These are phyloP conservation scores for Thaleichthys pacificus DNA, from an alignment of 2,797 vertebrate species.

Conservation along the genomic window DNA sequence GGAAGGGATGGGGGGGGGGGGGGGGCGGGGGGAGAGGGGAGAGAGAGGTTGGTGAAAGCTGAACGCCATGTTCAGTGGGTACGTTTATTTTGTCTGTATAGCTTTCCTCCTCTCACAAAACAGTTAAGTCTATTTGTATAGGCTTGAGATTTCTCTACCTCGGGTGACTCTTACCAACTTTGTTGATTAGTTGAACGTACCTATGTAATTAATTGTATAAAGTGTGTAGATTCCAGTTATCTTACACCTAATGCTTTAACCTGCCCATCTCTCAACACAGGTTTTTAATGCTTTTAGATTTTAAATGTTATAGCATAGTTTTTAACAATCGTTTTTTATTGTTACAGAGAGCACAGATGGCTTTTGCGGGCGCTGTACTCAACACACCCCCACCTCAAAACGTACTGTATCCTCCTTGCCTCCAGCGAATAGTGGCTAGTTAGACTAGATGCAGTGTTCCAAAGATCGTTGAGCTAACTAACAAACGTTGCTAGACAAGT, in stretches of 20 bases:
- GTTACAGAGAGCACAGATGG: conserved; percentile 62
- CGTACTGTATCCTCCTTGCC: conserved; percentile 72
- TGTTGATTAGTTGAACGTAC: conserved; percentile 85
- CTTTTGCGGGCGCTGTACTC: conserved; percentile 65
- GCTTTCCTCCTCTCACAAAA: conserved; percentile 75
- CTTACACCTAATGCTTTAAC: conserved; percentile 79
- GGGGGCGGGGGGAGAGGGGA: conserved; percentile 16
- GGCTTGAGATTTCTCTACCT: conserved; percentile 92
- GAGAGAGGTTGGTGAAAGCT: conserved; percentile 72
- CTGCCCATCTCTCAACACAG: conserved; percentile 82
- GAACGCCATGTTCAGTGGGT: conserved; percentile 79
- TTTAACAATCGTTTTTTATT: conserved; percentile 63
- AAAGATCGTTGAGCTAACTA: conserved; percentile 80
- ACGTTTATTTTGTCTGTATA: conserved; percentile 79
- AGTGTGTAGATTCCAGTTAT: conserved; percentile 80
- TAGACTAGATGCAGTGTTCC: conserved; percentile 74
- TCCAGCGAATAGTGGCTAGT: conserved; percentile 67
- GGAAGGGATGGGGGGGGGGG: conserved; percentile 35
- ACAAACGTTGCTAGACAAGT: conserved; percentile 77
- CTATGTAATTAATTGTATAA: conserved; percentile 89
- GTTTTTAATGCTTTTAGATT: conserved; percentile 75
- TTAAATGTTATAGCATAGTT: conserved; percentile 63
- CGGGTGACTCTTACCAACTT: conserved; percentile 85
- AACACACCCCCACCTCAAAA: conserved; percentile 66
- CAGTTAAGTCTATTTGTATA: conserved; percentile 77